phyloP scores from a whole-genome alignment of 1,140 invertebrate genomes.

The Megalonaias nervosa region DNA sequence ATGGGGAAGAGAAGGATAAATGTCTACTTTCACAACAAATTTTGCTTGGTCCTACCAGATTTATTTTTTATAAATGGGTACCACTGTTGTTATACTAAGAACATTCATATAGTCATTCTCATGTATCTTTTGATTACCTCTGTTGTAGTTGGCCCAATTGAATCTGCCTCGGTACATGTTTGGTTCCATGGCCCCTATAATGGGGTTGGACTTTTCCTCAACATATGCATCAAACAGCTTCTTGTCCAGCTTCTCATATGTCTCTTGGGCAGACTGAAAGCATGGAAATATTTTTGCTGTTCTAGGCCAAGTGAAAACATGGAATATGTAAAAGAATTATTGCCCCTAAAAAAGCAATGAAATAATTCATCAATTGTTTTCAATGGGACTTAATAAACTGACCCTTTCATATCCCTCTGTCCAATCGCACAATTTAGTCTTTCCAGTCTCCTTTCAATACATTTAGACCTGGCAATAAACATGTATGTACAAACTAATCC shows the following conservation, averaged over 20 bases:
- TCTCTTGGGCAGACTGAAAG: constrained; percentile 59
- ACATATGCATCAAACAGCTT: constrained; percentile 79
- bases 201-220: constrained; percentile 92
- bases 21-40: too few relatives aligned
- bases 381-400: neutral
- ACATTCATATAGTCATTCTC: neutral
- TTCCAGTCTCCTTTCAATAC: constrained; percentile 4
- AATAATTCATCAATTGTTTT: too few relatives aligned
- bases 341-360: too few relatives aligned
- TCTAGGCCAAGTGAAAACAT: neutral
- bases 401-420: neutral
- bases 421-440: neutral
- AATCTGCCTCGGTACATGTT: constrained; percentile 94
- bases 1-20: too few relatives aligned
- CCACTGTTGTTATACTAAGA: neutral
- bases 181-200: constrained; percentile 92
- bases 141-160: constrained; percentile 78
- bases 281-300: neutral
- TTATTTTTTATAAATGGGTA: too few relatives aligned
- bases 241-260: constrained; percentile 69
- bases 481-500: constrained; percentile 6
- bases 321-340: too few relatives aligned
- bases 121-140: neutral
- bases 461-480: constrained; percentile 4
- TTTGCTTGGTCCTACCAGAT: too few relatives aligned